Base-by-base conservation (phyloP, 2,113 vertebrate species). In the Ptychochromis oligacanthus region DNA sequence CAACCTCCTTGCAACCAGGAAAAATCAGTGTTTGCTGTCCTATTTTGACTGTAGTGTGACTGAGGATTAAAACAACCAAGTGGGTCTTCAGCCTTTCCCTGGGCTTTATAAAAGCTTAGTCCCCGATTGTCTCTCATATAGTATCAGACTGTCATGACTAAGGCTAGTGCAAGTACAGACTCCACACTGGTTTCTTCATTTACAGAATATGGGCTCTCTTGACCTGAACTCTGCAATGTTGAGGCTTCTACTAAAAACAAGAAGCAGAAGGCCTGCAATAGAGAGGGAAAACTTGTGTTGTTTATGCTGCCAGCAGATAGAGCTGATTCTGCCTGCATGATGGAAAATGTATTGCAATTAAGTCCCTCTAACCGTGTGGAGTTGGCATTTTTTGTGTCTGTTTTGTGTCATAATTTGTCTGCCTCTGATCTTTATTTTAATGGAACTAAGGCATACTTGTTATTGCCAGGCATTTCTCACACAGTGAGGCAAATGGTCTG, bases 81-180 rank as follows among this genome's bases (percentile, higher is more conserved):
- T n/a, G n/a, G n/a, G n/a, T n/a, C n/a, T n/a, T n/a, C n/a, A n/a
- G n/a, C n/a, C n/a, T n/a, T n/a, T n/a, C n/a, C n/a, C 36, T 38
- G 36, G 36, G 4, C 0, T 2, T n/a, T 34, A n/a, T 38, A 13
- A 2, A 0, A 38, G 60, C 6, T 6, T 22, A 38, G 6, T 10
- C 20, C 60, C n/a, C 18, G 22, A 24, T 43, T 17, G 9, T 65
- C n/a, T 1, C 1, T 4, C 62, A 43, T 43, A 14, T 8, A 12
- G 18, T 62, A n/a, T n/a, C 18, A 62, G 60, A 0, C 20, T 0
- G 3, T 38, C 60, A 62, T 3, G 34, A 20, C 1, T 3, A 0
- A 62, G 34, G 13, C n/a, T 62, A n/a, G n/a, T 0, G 31, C n/a
- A 62, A 62, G 34, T 22, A 62, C 13, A 2, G 31, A 38, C n/a